phyloP scores from a whole-genome alignment of 1,140 invertebrate genomes.

The Sinonovacula constricta region DNA sequence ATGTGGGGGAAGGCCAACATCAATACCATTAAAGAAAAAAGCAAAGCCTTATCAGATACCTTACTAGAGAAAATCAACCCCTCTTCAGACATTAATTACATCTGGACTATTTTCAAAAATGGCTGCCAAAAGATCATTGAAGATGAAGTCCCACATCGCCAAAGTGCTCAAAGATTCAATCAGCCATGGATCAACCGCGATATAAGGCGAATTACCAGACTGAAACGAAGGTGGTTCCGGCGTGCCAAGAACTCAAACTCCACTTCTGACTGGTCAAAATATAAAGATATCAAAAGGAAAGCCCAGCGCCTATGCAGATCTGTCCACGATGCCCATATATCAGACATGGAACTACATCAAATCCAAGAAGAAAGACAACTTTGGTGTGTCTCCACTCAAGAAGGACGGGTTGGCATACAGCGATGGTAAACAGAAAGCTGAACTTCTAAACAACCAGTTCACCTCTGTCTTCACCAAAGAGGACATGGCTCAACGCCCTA shows the following conservation, averaged over 20 bases:
- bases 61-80: not conserved
- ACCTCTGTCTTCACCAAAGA: slow-evolving; percentile 9
- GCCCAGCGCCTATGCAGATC: not conserved
- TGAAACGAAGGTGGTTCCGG: slow-evolving; percentile 2
- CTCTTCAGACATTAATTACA: not conserved
- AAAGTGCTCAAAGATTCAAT: not conserved
- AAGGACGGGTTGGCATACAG: not conserved
- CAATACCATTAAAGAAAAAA: not conserved
- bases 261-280: slow-evolving; percentile 4
- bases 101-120: slow-evolving; percentile 1
- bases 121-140: not conserved
- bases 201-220: not conserved
- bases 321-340: not conserved
- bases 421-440: slow-evolving; percentile 1
- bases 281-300: slow-evolving; percentile 14
- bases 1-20: slow-evolving; percentile 3
- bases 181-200: not conserved
- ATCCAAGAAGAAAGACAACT: not conserved
- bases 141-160: not conserved
- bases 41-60: not conserved
- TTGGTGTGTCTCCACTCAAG: not conserved
- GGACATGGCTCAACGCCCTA: not conserved
- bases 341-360: not conserved
- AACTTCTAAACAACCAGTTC: not conserved
- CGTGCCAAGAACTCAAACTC: not conserved